These are phyloP conservation scores for Naja naja DNA, from an alignment of 2,113 vertebrate species.

Conservation along the genomic window DNA sequence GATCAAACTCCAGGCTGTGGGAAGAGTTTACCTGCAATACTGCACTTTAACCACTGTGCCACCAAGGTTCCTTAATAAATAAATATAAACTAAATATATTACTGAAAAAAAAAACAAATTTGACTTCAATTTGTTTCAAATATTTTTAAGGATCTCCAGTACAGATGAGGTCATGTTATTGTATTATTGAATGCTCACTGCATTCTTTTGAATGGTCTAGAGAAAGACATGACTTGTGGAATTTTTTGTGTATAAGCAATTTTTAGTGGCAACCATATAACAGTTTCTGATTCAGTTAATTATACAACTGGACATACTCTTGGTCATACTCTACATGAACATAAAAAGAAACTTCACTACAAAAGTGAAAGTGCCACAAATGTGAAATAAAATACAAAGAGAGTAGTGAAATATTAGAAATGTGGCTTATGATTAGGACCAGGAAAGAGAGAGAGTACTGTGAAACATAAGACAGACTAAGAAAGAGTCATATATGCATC, in stretches of 20 bases:
- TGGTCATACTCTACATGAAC: neutral
- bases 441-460: neutral
- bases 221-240: neutral
- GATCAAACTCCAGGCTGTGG: no score
- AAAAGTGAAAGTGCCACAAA: constrained; percentile 10
- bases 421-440: neutral
- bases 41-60: neutral
- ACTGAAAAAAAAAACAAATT: neutral
- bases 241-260: neutral
- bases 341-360: neutral
- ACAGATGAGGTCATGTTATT: neutral
- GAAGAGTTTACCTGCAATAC: no score
- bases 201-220: neutral
- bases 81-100: neutral
- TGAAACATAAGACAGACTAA: neutral
- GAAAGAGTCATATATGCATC: neutral
- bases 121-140: neutral
- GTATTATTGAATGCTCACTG: neutral
- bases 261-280: neutral
- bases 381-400: neutral
- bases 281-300: neutral
- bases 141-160: neutral
- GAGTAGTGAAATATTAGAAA: constrained; percentile 27
- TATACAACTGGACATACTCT: neutral
- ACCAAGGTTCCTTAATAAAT: neutral